A percentile compares a stretch with the other conserved stretches of the same genome.
Conservation (phyloP, 1,140 invertebrate species). For the Lasaia peninsularis region DNA sequence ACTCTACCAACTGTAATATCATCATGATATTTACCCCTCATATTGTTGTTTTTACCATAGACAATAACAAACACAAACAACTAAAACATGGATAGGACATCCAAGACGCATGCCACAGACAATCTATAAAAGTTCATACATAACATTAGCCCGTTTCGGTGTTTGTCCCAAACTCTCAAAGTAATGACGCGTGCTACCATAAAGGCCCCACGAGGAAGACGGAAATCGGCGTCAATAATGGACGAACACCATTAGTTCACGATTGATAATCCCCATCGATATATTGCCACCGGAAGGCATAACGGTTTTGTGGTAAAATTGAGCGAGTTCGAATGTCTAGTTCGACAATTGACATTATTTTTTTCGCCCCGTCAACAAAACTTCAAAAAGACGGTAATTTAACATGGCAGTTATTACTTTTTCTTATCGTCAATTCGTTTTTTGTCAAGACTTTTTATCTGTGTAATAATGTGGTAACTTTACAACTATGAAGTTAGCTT, state of each 20-base stretch:
- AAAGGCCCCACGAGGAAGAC: conserved; percentile 70
- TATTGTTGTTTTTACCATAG: too few relatives aligned
- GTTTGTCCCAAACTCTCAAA: conserved; percentile 49
- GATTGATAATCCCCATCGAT: conserved; percentile 72
- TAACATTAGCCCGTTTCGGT: conserved; percentile 21
- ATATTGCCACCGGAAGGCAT: conserved; percentile 68
- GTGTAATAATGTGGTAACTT: neutral
- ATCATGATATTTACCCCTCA: too few relatives aligned
- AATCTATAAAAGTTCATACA: neutral
- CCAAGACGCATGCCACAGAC: neutral
- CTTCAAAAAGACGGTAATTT: conserved; percentile 14
- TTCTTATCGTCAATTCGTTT: conserved; percentile 3
- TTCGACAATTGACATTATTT: conserved; percentile 33
- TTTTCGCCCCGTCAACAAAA: conserved; percentile 29
- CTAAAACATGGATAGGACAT: neutral
- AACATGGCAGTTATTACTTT: conserved; percentile 20
- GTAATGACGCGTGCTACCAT: conserved; percentile 76
- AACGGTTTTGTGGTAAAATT: conserved; percentile 74
- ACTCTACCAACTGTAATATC: too few relatives aligned
- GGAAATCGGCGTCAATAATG: conserved; percentile 73
- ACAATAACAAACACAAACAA: neutral
- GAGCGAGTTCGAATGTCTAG: conserved; percentile 43
- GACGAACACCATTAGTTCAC: conserved; percentile 70
- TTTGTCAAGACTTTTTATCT: neutral
- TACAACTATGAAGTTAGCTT: too few relatives aligned